Evolutionary conservation across 30 jellyfish, hydroid and myxozoan genomes (phyloP).

Genomic region (Pelagia noctiluca): DNA sequence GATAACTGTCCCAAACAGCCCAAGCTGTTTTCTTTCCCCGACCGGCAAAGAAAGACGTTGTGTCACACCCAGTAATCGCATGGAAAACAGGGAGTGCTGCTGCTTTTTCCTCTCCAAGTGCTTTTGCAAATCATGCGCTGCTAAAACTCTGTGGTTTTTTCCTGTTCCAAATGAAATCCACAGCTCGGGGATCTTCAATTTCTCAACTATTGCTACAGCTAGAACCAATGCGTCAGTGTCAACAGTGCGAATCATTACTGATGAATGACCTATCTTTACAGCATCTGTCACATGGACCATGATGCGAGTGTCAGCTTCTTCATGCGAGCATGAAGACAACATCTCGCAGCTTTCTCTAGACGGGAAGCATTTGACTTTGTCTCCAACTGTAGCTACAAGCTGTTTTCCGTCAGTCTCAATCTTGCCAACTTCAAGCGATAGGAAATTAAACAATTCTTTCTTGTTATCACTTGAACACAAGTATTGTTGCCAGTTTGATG

Average conservation of each 20-base stretch:
- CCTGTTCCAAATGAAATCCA: constrained; percentile 55
- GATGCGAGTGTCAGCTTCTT: constrained; percentile 36
- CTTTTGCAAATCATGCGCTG: constrained; percentile 15
- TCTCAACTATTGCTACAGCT: neutral
- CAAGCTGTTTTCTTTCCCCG: constrained; percentile 39
- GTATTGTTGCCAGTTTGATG: constrained; percentile 9
- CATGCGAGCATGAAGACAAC: constrained; percentile 30
- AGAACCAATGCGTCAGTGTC: constrained; percentile 44
- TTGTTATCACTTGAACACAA: constrained; percentile 15
- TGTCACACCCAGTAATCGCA: constrained; percentile 48
- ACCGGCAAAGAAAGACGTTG: constrained; percentile 10
- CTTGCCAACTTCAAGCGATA: constrained; percentile 5
- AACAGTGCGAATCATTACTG: constrained; percentile 23
- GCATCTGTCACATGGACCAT: neutral
- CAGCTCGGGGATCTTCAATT: constrained; percentile 3
- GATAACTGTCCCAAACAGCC: constrained; percentile 14
- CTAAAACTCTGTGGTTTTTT: neutral
- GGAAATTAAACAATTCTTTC: constrained; percentile 42
- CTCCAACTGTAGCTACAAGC: constrained; percentile 1
- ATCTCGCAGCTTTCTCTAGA: neutral
- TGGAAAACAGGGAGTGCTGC: constrained; percentile 30
- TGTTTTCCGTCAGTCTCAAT: neutral
- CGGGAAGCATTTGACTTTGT: neutral
- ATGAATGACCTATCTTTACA: neutral
- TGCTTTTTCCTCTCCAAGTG: constrained; percentile 2